These are phyloP conservation scores for Calypte anna DNA, from an alignment of 2,113 vertebrate genomes.

Conservation along the genomic window DNA sequence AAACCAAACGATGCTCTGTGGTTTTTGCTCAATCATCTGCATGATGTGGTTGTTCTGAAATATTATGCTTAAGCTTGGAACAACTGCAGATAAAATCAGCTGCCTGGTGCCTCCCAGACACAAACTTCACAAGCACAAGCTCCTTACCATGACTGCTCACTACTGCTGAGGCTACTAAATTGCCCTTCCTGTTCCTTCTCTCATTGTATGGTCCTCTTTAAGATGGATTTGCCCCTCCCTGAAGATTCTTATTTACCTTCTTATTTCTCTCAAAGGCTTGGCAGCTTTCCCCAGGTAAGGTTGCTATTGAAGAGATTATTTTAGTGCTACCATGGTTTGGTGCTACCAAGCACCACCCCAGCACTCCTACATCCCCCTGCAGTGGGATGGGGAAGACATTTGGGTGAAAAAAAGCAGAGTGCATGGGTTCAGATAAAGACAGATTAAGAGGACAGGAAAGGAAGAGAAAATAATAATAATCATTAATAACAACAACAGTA, in stretches of 20 bases:
- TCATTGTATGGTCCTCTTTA: background rate
- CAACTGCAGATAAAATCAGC: background rate
- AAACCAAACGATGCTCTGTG: background rate
- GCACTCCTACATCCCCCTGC: too few species aligned
- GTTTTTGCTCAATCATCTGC: background rate
- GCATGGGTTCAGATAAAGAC: too few species aligned
- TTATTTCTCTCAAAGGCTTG: background rate
- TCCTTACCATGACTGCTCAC: background rate
- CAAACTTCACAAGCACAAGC: background rate
- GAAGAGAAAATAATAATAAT: too few species aligned
- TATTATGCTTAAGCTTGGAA: background rate
- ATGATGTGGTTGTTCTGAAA: background rate
- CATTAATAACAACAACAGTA: too few species aligned
- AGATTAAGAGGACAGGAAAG: too few species aligned
- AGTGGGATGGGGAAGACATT: too few species aligned
- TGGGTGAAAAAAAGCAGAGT: too few species aligned
- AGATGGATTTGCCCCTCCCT: background rate
- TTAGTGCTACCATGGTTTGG: background rate
- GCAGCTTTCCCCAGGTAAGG: background rate
- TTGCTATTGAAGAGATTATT: background rate
- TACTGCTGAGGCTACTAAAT: background rate
- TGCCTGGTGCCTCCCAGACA: background rate
- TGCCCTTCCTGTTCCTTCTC: background rate
- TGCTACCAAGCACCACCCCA: too few species aligned
- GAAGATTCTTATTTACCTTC: background rate